phyloP scores from a whole-genome alignment of 1,140 invertebrate species.

The Cydia strobilella region DNA sequence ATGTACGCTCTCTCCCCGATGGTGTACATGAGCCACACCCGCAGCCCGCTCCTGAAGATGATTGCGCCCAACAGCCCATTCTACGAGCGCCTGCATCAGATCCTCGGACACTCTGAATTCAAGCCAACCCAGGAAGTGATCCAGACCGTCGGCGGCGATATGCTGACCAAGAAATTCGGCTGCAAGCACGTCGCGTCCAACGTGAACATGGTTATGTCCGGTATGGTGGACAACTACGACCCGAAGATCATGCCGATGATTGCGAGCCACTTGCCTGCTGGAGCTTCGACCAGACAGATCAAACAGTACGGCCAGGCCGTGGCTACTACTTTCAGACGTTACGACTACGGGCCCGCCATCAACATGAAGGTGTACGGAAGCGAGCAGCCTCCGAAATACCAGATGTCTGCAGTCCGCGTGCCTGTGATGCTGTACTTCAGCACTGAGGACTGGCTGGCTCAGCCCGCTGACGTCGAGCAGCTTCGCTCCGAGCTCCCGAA shows the following conservation, averaged over 20 bases:
- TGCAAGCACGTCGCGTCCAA: slow-evolving; percentile 82
- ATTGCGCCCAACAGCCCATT: slow-evolving; percentile 79
- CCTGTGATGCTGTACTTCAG: slow-evolving; percentile 86
- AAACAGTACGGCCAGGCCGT: slow-evolving; percentile 85
- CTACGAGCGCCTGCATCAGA: slow-evolving; percentile 80
- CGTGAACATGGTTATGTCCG: slow-evolving; percentile 81
- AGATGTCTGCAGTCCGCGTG: slow-evolving; percentile 81
- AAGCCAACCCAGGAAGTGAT: slow-evolving; percentile 79
- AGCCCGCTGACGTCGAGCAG: slow-evolving; percentile 82
- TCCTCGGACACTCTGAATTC: slow-evolving; percentile 81
- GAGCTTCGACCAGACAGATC: slow-evolving; percentile 88
- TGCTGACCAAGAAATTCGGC: slow-evolving; percentile 78
- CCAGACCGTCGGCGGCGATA: slow-evolving; percentile 73
- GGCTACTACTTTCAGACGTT: slow-evolving; percentile 72
- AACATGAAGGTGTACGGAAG: slow-evolving; percentile 79
- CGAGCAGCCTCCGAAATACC: slow-evolving; percentile 83
- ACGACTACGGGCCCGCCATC: slow-evolving; percentile 76
- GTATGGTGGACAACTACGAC: slow-evolving; percentile 77
- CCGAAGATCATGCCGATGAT: slow-evolving; percentile 84
- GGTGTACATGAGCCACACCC: slow-evolving; percentile 81
- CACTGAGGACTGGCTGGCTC: slow-evolving; percentile 83
- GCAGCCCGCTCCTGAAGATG: slow-evolving; percentile 81
- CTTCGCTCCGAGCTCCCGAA: slow-evolving; percentile 79
- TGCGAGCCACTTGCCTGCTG: slow-evolving; percentile 88
- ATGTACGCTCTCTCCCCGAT: slow-evolving; percentile 86